Percentiles rank a stretch among this genome's conserved stretches.
phyloP scores from a whole-genome alignment of 2,797 vertebrate species.

The Limosa lapponica region DNA sequence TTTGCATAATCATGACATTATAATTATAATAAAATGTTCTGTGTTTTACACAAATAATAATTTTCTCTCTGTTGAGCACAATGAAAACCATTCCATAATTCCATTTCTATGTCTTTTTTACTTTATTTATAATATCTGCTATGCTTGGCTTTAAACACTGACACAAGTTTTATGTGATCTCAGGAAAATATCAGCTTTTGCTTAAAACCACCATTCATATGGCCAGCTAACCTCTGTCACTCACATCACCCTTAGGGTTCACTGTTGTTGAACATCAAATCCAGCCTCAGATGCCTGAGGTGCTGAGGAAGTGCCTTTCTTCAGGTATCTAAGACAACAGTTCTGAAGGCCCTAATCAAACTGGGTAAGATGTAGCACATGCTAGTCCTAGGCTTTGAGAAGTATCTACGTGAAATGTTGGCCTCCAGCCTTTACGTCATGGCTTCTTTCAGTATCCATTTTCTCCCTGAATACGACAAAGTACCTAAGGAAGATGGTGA shows the following conservation, averaged over 20 bases:
- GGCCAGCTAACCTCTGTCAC: background rate
- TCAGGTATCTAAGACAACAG: background rate
- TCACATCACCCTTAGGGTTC: background rate
- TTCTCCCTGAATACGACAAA: background rate
- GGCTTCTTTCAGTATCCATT: background rate
- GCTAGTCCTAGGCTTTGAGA: background rate
- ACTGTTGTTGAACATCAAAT: background rate
- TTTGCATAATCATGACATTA: background rate
- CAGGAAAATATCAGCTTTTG: background rate
- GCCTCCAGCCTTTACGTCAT: background rate
- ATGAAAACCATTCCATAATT: background rate
- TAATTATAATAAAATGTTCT: background rate
- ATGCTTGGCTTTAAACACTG: background rate
- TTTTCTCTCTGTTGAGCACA: background rate
- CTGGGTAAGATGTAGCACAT: fast-evolving
- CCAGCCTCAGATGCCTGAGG: background rate
- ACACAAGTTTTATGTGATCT: background rate
- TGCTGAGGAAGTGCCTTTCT: background rate
- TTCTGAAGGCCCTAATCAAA: background rate
- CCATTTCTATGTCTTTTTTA: background rate
- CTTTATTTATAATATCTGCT: background rate
- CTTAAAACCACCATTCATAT: background rate
- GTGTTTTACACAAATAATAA: background rate
- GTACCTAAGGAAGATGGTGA: background rate
- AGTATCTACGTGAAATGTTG: background rate